These are phyloP conservation scores for Erebia epiphron DNA, from an alignment of 2,888 invertebrate genomes.

Conservation along the genomic window DNA sequence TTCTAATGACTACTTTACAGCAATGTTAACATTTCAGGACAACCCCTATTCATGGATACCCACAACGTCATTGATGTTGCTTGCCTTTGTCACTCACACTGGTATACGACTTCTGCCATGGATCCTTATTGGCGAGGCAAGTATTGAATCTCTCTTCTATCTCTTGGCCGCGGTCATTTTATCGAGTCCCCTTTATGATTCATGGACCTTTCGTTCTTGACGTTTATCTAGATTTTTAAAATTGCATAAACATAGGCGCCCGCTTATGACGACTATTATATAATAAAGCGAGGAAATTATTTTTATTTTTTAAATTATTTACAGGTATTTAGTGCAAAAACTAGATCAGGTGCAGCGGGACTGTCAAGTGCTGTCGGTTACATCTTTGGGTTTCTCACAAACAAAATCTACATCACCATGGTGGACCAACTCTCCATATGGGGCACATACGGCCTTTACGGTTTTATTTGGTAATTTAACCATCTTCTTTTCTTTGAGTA, in stretches of 20 bases:
- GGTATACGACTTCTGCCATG: slow-evolving; percentile 89
- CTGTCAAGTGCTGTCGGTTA: slow-evolving; percentile 89
- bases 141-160: slow-evolving; percentile 3
- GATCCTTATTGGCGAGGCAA: slow-evolving; percentile 91
- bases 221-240: no score
- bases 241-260: no score
- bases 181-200: no score
- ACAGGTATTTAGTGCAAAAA: slow-evolving; percentile 85
- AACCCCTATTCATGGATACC: slow-evolving; percentile 87
- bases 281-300: neutral
- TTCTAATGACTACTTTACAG: no score
- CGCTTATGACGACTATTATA: neutral
- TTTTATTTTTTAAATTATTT: neutral
- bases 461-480: slow-evolving; percentile 73
- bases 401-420: slow-evolving; percentile 88
- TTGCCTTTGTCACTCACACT: slow-evolving; percentile 87
- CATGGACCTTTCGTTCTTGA: no score
- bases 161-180: neutral
- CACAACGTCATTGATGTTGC: slow-evolving; percentile 83
- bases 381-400: slow-evolving; percentile 88
- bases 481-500: neutral
- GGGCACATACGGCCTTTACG: slow-evolving; percentile 89
- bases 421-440: slow-evolving; percentile 84
- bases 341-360: slow-evolving; percentile 88
- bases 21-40: slow-evolving; percentile 52